These are phyloP conservation scores for Suncus etruscus DNA, from an alignment of 2,113 vertebrate species.

Conservation along the genomic window DNA sequence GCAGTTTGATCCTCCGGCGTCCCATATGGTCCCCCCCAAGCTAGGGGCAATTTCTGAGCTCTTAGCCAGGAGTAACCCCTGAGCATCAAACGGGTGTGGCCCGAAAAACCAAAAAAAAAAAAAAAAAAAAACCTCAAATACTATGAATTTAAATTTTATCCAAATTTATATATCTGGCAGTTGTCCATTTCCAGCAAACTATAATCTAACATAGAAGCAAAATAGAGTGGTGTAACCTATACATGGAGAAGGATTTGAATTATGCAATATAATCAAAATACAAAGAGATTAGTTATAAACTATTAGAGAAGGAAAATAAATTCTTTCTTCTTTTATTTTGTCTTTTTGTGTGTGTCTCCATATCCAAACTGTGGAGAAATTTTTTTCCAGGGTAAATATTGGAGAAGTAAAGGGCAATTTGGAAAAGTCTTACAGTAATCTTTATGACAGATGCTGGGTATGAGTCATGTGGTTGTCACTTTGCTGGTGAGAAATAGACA, in stretches of 20 bases:
- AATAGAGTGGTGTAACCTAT: not conserved
- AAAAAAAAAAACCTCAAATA: too few species aligned
- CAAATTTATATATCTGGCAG: not conserved
- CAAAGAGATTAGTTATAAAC: too few species aligned
- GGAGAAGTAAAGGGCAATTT: slow-evolving; percentile 21
- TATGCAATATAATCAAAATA: too few species aligned
- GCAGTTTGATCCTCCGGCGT: too few species aligned
- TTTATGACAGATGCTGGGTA: slow-evolving; percentile 54
- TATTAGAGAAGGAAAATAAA: too few species aligned
- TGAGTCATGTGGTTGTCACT: slow-evolving; percentile 10
- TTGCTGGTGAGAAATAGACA: slow-evolving; percentile 20
- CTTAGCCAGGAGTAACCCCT: too few species aligned
- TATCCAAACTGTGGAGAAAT: not conserved
- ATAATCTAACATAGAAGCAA: not conserved
- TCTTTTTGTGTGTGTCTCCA: not conserved
- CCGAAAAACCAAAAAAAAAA: too few species aligned
- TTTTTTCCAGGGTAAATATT: not conserved
- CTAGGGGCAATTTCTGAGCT: too few species aligned
- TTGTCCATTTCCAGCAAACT: too few species aligned
- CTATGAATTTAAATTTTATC: too few species aligned
- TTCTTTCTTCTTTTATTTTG: not conserved
- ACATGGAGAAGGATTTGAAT: not conserved
- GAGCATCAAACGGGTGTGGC: too few species aligned
- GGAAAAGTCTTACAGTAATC: slow-evolving; percentile 44
- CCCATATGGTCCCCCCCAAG: too few species aligned